Base-by-base conservation (phyloP, 35 echinoderm and acorn worm species). In the Apostichopus californicus region DNA sequence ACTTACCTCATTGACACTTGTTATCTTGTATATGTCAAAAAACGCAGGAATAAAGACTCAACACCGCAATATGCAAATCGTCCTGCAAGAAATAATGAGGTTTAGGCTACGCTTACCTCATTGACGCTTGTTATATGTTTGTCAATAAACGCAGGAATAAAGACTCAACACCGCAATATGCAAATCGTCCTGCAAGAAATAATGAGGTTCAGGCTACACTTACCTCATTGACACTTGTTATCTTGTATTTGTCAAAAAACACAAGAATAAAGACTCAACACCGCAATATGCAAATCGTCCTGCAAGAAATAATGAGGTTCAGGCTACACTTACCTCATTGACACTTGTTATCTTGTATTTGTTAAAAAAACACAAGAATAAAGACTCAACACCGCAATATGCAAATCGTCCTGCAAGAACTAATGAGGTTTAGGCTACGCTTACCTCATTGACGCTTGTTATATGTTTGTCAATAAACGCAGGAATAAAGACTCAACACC, bases 1-100 rank as follows among this genome's bases (percentile, higher is more conserved):
- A 73, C 89, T 85, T 77, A 96, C 95, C 95, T 96, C 87, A 53
- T 93, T 91, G 20, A 88, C 73, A n/a, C 95, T 96, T 52, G 88
- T 96, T 5, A 90, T 53, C 26, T 84, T 55, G 52, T 93, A 25
- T 54, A 68, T 54, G 68, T 93, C 24, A 25, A 25, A 95, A 70
- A 94, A 97, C 9, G 93, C 78, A 23, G 90, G 95, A n/a, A 96
- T 92, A 22, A 94, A 96, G 56, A 66, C 56, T 9, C 94, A 58
- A 75, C 60, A 5, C 95, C 12, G 9, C 77, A 66, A 57, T 95
- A 93, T 13, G 91, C 70, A 24, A 93, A 34, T 34, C 28, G 28
- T 34, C 28, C 28, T 0, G 28, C 28, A 34, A 34, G 28, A 34
- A 34, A 34, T 34, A 34, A 34, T 34, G 28, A 34, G 28, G 28